Percentiles rank a stretch among this genome's conserved stretches.
These are phyloP conservation scores for Halcyon smyrnensis DNA, from an alignment of 2,797 vertebrate genomes.

Conservation along the genomic window DNA sequence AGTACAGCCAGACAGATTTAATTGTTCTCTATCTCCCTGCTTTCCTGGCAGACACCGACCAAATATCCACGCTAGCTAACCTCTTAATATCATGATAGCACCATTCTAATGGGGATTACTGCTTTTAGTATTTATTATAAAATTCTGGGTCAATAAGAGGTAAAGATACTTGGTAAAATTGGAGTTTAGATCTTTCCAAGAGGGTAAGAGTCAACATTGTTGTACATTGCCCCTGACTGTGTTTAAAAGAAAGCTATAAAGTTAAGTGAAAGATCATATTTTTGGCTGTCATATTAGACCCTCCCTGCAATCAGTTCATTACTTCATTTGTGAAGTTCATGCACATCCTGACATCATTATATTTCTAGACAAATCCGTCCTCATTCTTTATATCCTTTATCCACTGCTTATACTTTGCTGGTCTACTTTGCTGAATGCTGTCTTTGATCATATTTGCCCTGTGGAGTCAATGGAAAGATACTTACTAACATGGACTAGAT, in stretches of 20 bases:
- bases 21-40: background rate
- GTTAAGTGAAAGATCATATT: background rate
- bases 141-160: background rate
- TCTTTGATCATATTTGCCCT: background rate
- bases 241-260: background rate
- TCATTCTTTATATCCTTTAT: background rate
- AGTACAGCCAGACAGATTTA: background rate
- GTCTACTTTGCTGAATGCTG: background rate
- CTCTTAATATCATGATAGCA: background rate
- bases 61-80: background rate
- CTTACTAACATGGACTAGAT: background rate
- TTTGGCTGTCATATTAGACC: background rate
- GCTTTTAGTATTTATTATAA: background rate
- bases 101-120: background rate
- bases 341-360: background rate
- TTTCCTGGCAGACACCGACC: slow-evolving; percentile 2
- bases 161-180: background rate
- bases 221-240: background rate
- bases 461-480: background rate
- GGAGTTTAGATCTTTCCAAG: background rate
- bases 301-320: background rate
- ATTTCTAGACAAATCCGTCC: background rate
- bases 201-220: background rate
- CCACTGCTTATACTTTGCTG: background rate
- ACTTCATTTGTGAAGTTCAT: background rate